phyloP scores from a whole-genome alignment of 2,888 invertebrate genomes.

The Parasteatoda lunata region DNA sequence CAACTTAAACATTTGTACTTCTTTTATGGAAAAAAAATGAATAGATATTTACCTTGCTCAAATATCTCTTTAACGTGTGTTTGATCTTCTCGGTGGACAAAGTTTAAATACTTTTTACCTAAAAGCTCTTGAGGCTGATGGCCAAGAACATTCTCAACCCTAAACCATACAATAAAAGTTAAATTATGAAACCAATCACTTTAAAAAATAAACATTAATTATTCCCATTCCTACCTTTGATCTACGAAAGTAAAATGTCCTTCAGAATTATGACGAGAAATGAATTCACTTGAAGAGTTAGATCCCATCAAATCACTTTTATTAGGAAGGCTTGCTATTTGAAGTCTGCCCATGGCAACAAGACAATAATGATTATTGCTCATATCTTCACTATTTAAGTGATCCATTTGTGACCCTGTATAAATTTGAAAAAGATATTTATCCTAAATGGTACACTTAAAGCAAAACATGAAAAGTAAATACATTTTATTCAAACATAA shows the following conservation, averaged over 20 bases:
- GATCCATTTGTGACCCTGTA: conserved; percentile 89
- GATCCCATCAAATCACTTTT: conserved; percentile 90
- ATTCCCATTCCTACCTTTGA: conserved; percentile 79
- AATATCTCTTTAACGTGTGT: conserved; percentile 98
- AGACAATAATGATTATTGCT: conserved; percentile 91
- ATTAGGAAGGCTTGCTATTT: conserved; percentile 96
- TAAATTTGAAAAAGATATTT: too few relatives aligned
- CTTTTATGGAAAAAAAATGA: too few relatives aligned
- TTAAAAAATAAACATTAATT: background rate
- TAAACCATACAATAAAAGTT: conserved; percentile 68
- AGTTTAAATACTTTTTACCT: conserved; percentile 96
- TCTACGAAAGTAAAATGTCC: conserved; percentile 99
- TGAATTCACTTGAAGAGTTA: conserved; percentile 91
- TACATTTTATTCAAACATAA: too few relatives aligned
- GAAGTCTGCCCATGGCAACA: conserved; percentile 97
- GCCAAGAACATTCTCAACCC: conserved; percentile 92
- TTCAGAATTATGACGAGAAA: conserved; percentile 95
- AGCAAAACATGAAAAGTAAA: too few relatives aligned
- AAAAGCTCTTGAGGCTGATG: conserved; percentile 95
- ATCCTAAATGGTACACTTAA: too few relatives aligned
- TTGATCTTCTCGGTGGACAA: conserved; percentile 97
- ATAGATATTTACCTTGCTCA: conserved; percentile 83
- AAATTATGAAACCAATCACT: background rate
- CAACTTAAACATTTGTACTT: too few relatives aligned
- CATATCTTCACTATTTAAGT: conserved; percentile 79